Evolutionary conservation across 2,888 invertebrate genomes (phyloP), one percentile per base, ranked within the genome.

Genomic region (Lycocerus yunnanus): DNA sequence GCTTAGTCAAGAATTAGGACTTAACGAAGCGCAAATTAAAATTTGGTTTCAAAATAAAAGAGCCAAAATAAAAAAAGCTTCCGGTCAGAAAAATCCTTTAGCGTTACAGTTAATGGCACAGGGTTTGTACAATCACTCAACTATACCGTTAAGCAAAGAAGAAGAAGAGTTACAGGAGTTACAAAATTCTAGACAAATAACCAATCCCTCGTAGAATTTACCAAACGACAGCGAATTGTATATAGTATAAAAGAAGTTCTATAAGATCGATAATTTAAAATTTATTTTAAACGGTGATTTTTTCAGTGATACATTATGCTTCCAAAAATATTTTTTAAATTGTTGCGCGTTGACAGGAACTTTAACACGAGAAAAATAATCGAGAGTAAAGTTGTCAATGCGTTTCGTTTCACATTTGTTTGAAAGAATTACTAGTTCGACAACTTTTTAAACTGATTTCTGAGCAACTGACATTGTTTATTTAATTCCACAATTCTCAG

Each of bases 11-110:
- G 97, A 97, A 83, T 89, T 98, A 74, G 95, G 96, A 0, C 90
- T 98, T 76, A 97, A 98, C 82, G 98, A 99, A 87, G 97, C 97
- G 0, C 98, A 98, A 88, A 98, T 97, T 85, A 97, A 97, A 90
- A 97, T 97, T 86, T 97, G 97, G 97, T 97, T 97, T 89, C 96
- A 98, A 89, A 97, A 98, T 89, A 97, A 98, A 86, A 90, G 98
- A n/a, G 98, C 98, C 78, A 98, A 98, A 89, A 94, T 97, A 86
- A 98, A 98, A 90, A 98, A 98, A 86, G 92, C 95, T 0, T 92
- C 92, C 0, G 96, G 96, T 0, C 93, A 94, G 81, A 92, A 94
- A 84, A 95, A 96, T 87, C 94, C 95, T 0, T 88, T 97, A 72
- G 97, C 97, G 0, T 85, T 96, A 73, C 96, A 97, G 84, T 90